Conservation (phyloP, 2,888 invertebrate species). For the Watsonalla binaria region DNA sequence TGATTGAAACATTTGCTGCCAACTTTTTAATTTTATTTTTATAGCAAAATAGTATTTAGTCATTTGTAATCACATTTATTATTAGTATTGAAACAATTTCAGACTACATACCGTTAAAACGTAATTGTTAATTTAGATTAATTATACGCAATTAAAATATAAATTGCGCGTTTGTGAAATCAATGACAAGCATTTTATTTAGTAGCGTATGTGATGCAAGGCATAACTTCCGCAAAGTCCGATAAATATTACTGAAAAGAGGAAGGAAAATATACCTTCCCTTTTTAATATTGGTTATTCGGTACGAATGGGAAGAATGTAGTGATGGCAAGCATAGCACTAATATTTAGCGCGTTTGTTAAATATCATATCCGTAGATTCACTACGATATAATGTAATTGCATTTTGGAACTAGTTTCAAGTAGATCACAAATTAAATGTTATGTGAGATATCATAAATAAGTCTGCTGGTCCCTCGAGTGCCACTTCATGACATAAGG, state of each 20-base stretch:
- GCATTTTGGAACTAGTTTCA: background rate
- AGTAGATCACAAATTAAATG: background rate
- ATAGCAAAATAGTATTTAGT: slow-evolving; percentile 36
- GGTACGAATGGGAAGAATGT: background rate
- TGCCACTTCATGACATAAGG: too few relatives aligned
- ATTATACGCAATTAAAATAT: slow-evolving; percentile 8
- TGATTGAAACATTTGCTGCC: slow-evolving; percentile 41
- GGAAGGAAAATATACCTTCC: too few relatives aligned
- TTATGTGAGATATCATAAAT: background rate
- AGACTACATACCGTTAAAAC: slow-evolving; percentile 13
- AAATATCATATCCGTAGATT: background rate
- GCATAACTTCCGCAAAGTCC: background rate
- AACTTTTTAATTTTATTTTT: slow-evolving; percentile 30
- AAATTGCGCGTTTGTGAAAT: slow-evolving; percentile 2
- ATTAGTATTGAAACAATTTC: slow-evolving; percentile 30
- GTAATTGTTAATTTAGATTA: slow-evolving; percentile 16
- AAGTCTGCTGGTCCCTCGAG: background rate
- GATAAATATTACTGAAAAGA: background rate
- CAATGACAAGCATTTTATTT: slow-evolving; percentile 1
- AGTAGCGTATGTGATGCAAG: background rate
- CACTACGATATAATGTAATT: background rate
- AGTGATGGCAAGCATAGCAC: background rate
- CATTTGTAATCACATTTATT: slow-evolving; percentile 46
- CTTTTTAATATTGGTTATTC: too few relatives aligned
- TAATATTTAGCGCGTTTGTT: background rate